phyloP scores from a whole-genome alignment of 2,113 vertebrate species.

The Xiphophorus hellerii region DNA sequence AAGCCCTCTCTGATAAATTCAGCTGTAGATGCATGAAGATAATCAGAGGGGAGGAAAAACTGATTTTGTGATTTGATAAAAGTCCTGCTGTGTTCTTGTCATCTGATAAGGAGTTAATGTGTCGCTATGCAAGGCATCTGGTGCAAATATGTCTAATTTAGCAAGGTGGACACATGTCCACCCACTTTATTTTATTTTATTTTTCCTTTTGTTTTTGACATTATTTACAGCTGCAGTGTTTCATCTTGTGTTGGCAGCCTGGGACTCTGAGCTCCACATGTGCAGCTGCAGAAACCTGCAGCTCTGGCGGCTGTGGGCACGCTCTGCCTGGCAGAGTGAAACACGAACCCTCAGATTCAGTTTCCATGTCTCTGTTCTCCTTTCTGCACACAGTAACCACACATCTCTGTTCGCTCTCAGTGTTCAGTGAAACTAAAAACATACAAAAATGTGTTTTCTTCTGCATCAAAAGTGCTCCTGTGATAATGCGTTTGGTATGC shows the following conservation, averaged over 20 bases:
- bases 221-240: conserved; percentile 18
- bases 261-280: conserved; percentile 37
- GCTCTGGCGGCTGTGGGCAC: conserved; percentile 46
- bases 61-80: conserved; percentile 16
- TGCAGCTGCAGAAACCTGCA: conserved; percentile 30
- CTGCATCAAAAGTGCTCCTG: conserved; percentile 1
- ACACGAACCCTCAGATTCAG: conserved; percentile 30
- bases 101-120: conserved; percentile 20
- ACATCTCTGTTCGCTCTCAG: conserved; percentile 41
- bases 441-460: conserved; percentile 17
- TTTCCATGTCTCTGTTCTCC: conserved; percentile 25
- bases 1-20: conserved; percentile 37
- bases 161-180: conserved; percentile 12
- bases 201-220: conserved; percentile 3
- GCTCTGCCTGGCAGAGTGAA: conserved; percentile 44
- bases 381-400: conserved; percentile 37
- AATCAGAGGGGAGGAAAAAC: neutral
- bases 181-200: neutral
- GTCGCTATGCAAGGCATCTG: conserved; percentile 10
- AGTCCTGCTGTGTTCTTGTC: conserved; percentile 19
- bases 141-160: conserved; percentile 31
- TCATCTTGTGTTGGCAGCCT: conserved; percentile 15
- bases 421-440: conserved; percentile 24
- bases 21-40: neutral
- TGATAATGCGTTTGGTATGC: conserved; percentile 61